These are phyloP conservation scores for Lepidochitona cinerea DNA, from an alignment of 2,888 invertebrate species.

Conservation along the genomic window DNA sequence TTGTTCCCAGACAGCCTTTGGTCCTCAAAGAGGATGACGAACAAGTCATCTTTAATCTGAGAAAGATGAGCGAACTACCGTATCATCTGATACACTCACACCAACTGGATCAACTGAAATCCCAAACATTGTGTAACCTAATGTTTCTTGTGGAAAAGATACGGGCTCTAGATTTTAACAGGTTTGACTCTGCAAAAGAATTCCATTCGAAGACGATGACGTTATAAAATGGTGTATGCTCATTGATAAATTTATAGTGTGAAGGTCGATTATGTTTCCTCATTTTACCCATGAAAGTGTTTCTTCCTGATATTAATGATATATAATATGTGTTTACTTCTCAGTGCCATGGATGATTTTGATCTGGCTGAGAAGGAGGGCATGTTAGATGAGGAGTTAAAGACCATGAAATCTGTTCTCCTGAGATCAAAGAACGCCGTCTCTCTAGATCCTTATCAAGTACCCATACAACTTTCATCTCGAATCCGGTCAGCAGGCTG, in stretches of 20 bases:
- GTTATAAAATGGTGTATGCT: too few species aligned
- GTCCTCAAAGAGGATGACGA: neutral
- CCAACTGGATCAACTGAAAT: neutral
- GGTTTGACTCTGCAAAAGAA: neutral
- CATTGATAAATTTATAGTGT: too few species aligned
- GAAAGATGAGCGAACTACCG: slow-evolving; percentile 37
- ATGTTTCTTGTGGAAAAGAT: neutral
- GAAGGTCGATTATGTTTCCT: too few species aligned
- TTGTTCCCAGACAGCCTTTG: slow-evolving; percentile 32
- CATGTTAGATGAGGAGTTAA: neutral
- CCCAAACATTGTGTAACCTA: slow-evolving; percentile 5
- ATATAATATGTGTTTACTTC: neutral
- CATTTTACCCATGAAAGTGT: too few species aligned
- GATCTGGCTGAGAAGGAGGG: neutral
- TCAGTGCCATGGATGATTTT: slow-evolving; percentile 5
- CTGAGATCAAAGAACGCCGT: neutral
- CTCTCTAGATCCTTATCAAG: neutral
- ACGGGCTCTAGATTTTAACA: neutral
- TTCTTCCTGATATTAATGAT: too few species aligned
- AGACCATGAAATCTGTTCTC: neutral
- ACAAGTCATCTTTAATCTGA: slow-evolving; percentile 69
- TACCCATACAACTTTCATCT: neutral
- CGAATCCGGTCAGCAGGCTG: neutral
- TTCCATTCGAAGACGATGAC: too few species aligned
- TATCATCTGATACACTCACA: slow-evolving; percentile 23